Evolutionary conservation across 53 echinoderm and acorn worm species (phyloP).

Genomic region (Holothuria leucospilota): DNA sequence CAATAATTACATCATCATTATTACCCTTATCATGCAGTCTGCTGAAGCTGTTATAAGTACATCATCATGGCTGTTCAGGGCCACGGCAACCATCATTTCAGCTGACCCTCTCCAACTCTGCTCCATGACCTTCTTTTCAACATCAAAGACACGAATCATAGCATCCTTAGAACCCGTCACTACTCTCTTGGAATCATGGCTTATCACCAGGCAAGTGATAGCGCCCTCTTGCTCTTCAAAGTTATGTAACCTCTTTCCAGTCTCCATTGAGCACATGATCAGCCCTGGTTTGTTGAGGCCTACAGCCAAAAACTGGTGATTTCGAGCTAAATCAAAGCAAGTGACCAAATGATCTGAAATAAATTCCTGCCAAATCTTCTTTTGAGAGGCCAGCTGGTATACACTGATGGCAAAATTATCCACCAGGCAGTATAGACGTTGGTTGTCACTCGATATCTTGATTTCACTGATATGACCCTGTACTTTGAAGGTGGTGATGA

Average conservation of each 20-base stretch:
- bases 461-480: conserved; percentile 69
- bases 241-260: conserved; percentile 69
- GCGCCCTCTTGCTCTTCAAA: conserved; percentile 81
- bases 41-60: conserved; percentile 87
- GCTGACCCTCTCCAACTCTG: conserved; percentile 84
- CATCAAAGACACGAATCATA: conserved; percentile 75
- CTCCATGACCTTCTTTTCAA: conserved; percentile 70
- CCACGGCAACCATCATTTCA: conserved; percentile 76
- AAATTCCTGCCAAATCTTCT: conserved; percentile 81
- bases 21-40: conserved; percentile 86
- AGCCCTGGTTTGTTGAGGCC: conserved; percentile 82
- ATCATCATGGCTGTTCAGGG: conserved; percentile 91
- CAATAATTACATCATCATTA: background rate
- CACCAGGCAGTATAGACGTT: conserved; percentile 78
- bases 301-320: conserved; percentile 73
- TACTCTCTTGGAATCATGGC: conserved; percentile 73
- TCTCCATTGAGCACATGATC: conserved; percentile 82
- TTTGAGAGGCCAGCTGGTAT: conserved; percentile 88
- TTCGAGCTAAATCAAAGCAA: conserved; percentile 74
- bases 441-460: conserved; percentile 90
- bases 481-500: conserved; percentile 76
- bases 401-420: conserved; percentile 70
- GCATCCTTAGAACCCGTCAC: conserved; percentile 84
- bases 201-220: conserved; percentile 79
- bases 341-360: conserved; percentile 72